A percentile compares a stretch with the other conserved stretches of the same genome.
Evolutionary conservation across 2,797 vertebrate genomes (phyloP).

Genomic region (Garrulus glandarius): DNA sequence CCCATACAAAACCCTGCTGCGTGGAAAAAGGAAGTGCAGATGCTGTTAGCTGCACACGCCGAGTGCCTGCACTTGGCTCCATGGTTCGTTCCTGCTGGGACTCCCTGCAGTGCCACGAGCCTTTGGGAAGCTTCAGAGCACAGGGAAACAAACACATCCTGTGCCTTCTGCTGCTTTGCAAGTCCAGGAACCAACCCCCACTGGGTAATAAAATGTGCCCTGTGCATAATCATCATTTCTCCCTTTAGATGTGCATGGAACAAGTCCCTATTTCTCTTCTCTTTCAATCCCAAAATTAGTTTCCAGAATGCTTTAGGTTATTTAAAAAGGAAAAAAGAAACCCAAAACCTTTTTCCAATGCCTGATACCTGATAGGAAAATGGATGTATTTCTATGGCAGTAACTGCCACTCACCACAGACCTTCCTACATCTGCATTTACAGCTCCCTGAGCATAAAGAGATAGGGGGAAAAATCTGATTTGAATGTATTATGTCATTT

Average conservation of each 20-base stretch:
- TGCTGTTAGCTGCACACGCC: not conserved
- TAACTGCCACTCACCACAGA: not conserved
- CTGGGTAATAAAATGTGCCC: not conserved
- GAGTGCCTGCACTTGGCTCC: not conserved
- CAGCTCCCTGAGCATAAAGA: not conserved
- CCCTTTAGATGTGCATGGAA: rapidly evolving
- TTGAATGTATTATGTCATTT: not conserved
- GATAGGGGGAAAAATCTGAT: rapidly evolving
- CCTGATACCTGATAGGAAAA: not conserved
- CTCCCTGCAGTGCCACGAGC: rapidly evolving
- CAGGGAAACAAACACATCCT: not conserved
- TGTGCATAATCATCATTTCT: not conserved
- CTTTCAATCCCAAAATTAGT: not conserved
- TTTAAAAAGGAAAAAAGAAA: not conserved
- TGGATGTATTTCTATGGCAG: not conserved
- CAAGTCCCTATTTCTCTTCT: not conserved
- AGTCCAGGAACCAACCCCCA: not conserved
- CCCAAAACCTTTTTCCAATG: rapidly evolving
- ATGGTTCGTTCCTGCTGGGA: not conserved
- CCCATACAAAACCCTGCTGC: rapidly evolving
- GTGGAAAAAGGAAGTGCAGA: rapidly evolving
- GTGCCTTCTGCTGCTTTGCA: rapidly evolving
- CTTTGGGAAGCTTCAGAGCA: not conserved
- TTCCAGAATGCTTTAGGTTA: not conserved
- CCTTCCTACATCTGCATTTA: not conserved